These are phyloP conservation scores for Aporophyla nigra DNA, from an alignment of 2,888 invertebrate genomes.

Conservation along the genomic window DNA sequence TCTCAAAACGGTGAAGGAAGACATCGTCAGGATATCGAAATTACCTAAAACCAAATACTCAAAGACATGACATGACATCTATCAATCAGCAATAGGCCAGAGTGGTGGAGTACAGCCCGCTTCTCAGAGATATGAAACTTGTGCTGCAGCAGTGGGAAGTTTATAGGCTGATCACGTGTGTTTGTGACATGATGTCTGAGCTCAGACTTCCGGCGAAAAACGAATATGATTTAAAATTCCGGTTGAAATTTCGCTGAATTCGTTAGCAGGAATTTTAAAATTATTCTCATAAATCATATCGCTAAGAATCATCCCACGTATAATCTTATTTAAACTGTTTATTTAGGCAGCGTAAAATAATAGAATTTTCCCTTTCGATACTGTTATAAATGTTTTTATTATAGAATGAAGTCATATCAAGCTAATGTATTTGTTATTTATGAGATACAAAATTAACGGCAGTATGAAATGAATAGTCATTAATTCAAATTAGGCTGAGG, in stretches of 20 bases:
- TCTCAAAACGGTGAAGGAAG: background rate
- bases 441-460: background rate
- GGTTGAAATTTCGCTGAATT: background rate
- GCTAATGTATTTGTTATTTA: background rate
- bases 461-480: too few relatives aligned
- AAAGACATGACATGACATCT: background rate
- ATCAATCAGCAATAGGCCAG: background rate
- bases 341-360: slow-evolving; percentile 24
- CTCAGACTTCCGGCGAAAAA: background rate
- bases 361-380: background rate
- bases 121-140: too few relatives aligned
- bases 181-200: background rate
- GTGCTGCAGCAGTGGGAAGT: background rate
- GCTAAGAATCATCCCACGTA: slow-evolving; percentile 20
- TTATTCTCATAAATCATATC: slow-evolving; percentile 1
- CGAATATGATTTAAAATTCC: background rate
- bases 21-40: background rate
- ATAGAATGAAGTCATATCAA: background rate
- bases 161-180: background rate
- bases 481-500: too few relatives aligned
- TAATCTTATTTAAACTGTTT: slow-evolving; percentile 37
- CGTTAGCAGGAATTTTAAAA: background rate
- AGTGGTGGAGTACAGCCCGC: background rate
- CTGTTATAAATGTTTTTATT: slow-evolving; percentile 14
- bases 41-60: background rate